Evolutionary conservation across 2,888 invertebrate species (phyloP).

Genomic region (Drosophila peninsularis): DNA sequence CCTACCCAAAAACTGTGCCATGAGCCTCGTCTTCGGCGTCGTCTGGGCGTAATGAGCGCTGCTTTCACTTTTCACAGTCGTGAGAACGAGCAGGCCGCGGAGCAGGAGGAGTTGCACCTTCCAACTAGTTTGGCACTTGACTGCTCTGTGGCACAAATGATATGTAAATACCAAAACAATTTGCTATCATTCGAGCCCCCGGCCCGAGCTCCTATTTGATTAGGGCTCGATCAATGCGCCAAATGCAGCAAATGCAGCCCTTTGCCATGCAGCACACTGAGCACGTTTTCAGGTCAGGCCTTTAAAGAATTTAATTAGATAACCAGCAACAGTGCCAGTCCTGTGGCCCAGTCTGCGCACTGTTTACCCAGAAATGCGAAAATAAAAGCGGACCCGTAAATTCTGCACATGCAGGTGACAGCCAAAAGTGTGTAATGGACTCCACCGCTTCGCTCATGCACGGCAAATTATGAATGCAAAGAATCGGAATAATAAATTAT

Average conservation of each 20-base stretch:
- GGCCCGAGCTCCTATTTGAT: conserved; percentile 55
- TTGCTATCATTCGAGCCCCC: conserved; percentile 46
- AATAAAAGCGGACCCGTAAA: conserved; percentile 15
- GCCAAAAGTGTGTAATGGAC: conserved; percentile 18
- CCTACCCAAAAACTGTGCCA: conserved; percentile 54
- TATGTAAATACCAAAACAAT: conserved; percentile 74
- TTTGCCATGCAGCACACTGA: not conserved
- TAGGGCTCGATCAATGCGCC: conserved; percentile 65
- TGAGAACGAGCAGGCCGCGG: conserved; percentile 1
- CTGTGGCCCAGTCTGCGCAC: conserved; percentile 6
- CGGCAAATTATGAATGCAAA: conserved; percentile 42
- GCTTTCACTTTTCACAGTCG: conserved; percentile 52
- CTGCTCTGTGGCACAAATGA: conserved; percentile 57
- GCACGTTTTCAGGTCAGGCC: not conserved
- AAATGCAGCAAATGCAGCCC: not conserved
- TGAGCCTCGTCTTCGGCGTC: conserved; percentile 36
- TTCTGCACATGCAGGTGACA: conserved; percentile 20
- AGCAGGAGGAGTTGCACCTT: conserved; percentile 19
- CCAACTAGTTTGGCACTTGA: conserved; percentile 40
- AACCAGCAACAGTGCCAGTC: not conserved
- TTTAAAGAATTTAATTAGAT: not conserved
- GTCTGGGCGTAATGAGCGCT: conserved; percentile 65
- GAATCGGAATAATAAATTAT: conserved; percentile 49
- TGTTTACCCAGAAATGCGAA: conserved; percentile 8
- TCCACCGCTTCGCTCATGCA: conserved; percentile 31